These are phyloP conservation scores for Barypeithes pellucidus DNA, from an alignment of 2,888 invertebrate genomes.

Conservation along the genomic window DNA sequence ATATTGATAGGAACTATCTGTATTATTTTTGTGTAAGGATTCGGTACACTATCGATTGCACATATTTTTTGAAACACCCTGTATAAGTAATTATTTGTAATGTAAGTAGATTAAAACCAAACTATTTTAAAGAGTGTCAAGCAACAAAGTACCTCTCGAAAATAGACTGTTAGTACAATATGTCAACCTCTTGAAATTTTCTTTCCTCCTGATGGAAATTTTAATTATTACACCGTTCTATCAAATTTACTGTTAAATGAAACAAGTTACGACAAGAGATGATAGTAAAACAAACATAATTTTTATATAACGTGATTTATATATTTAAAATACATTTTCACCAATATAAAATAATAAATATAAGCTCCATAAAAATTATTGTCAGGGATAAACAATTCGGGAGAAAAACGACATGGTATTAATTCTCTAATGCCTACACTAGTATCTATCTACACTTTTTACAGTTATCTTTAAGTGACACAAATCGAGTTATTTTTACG, in stretches of 20 bases:
- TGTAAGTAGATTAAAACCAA: too few species aligned
- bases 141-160: too few species aligned
- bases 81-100: too few species aligned
- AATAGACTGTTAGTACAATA: too few species aligned
- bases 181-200: too few species aligned
- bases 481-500: neutral
- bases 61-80: too few species aligned
- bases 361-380: conserved; percentile 45
- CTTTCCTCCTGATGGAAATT: too few species aligned
- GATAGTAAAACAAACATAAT: conserved; percentile 18
- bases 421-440: conserved; percentile 7
- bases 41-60: too few species aligned
- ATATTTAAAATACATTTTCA: conserved; percentile 31
- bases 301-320: conserved; percentile 20
- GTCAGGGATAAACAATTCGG: conserved; percentile 45
- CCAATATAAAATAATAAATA: conserved; percentile 30
- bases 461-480: conserved; percentile 16
- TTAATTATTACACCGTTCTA: too few species aligned
- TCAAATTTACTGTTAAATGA: neutral
- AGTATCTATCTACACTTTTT: conserved; percentile 27
- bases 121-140: too few species aligned
- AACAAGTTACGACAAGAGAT: conserved; percentile 9
- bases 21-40: too few species aligned
- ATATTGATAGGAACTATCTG: too few species aligned
- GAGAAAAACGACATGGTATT: conserved; percentile 17